Percentiles rank a stretch among this genome's conserved stretches.
Conservation (phyloP, 2,797 vertebrate genomes). For the Periophthalmus magnuspinnatus region DNA sequence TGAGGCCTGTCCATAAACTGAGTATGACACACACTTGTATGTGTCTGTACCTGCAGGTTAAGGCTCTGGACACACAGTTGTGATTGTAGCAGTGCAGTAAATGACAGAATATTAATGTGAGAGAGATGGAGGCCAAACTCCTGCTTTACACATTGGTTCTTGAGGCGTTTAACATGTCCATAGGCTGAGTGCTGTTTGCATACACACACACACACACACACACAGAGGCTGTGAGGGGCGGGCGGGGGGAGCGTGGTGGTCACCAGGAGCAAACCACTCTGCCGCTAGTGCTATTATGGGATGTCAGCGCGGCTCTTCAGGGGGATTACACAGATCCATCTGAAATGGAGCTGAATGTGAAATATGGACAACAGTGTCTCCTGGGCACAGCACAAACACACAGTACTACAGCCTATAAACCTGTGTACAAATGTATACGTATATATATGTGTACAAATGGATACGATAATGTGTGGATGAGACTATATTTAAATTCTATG, state of each 20-base stretch:
- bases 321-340: conserved; percentile 76
- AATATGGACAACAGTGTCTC: conserved; percentile 52
- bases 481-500: no score
- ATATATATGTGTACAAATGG: no score
- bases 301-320: conserved; percentile 78
- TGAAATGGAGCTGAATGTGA: conserved; percentile 77
- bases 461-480: no score
- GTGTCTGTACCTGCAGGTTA: no score
- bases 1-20: no score
- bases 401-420: no score
- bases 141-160: conserved; percentile 71
- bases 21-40: no score
- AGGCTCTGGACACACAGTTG: no score
- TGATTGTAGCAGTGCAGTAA: no score
- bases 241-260: conserved; percentile 60
- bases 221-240: conserved; percentile 69
- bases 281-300: conserved; percentile 78
- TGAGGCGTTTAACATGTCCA: conserved; percentile 79
- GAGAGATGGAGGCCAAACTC: no score
- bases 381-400: neutral
- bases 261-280: conserved; percentile 74
- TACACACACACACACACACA: conserved; percentile 76
- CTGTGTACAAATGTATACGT: no score
- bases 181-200: conserved; percentile 78
- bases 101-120: no score